Evolutionary conservation across 1,140 invertebrate species (phyloP), one percentile per base, ranked within the genome.

Genomic region (Potamilus streckersoni): DNA sequence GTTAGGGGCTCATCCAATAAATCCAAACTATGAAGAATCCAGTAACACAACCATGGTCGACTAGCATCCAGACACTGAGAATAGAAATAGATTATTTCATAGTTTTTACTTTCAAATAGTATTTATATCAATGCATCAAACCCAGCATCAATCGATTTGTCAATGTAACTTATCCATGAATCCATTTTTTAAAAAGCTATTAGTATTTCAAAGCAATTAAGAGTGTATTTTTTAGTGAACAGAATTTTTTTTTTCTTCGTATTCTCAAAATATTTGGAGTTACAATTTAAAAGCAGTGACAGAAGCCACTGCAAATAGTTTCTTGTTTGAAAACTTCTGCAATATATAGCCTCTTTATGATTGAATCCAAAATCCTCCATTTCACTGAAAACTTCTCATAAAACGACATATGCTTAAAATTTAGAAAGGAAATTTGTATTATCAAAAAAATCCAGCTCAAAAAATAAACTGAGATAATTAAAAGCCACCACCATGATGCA

Each of bases 31-130:
- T 98, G 96, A 27, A 97, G 88, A 79, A 96, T 96, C 97, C 97
- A 99, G 87, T 98, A 99, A 85, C 96, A 94, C 49, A 98, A 89
- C 97, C 97, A 99, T 11, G 97, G 93, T 82, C 96, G 92, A 89
- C 96, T 98, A n/a, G 95, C 94, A 92, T 99, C 97, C 69, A 98
- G 91, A 88, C 93, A 94, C 93, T 95, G 80, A 71, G 86, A 89
- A 82, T 49, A 49, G 38, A 70, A 74, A 74, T 78, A 72, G 74
- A 68, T 69, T 27, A 38, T 16, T 59, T n/a, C 0, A 64, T 49
- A n/a, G 15, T 56, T 23, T 64, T 69, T 19, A 56, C 38, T 56
- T 65, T 66, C 13, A 65, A 11, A 49, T 0, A 17, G 8, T 4
- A 62, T 55, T 62, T 65, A 61, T 1, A 61, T 58, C 11, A 49